A percentile compares a stretch with the other conserved stretches of the same genome.
Conservation (phyloP, 2,888 invertebrate species). For the Cerceris ruficornis region DNA sequence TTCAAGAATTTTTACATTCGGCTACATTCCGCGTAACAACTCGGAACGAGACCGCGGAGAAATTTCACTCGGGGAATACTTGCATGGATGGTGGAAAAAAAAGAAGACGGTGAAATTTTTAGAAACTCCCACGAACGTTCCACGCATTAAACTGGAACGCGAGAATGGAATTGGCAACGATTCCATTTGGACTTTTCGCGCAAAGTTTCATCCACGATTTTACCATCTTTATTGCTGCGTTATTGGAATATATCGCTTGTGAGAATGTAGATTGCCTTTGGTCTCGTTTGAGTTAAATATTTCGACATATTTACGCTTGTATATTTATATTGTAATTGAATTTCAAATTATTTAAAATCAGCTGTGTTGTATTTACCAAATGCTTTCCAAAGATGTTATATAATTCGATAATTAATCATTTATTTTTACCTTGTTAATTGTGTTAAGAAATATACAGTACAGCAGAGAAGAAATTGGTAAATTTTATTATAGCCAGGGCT, state of each 20-base stretch:
- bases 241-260: not conserved
- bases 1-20: not conserved
- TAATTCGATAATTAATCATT: no score
- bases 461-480: no score
- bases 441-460: no score
- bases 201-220: not conserved
- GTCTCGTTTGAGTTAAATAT: not conserved
- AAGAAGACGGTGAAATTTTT: not conserved
- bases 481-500: no score
- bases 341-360: no score
- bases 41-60: not conserved
- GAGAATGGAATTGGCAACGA: slow-evolving; percentile 27
- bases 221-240: slow-evolving; percentile 9
- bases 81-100: not conserved
- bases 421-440: no score
- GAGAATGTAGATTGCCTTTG: not conserved
- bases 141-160: slow-evolving; percentile 12
- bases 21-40: not conserved
- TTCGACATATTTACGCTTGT: not conserved
- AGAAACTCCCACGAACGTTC: not conserved
- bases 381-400: no score
- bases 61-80: not conserved
- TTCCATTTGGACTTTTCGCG: not conserved
- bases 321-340: no score
- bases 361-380: no score